Conservation (phyloP, 53 echinoderm and acorn worm genomes). For the Paelopatides confundens region DNA sequence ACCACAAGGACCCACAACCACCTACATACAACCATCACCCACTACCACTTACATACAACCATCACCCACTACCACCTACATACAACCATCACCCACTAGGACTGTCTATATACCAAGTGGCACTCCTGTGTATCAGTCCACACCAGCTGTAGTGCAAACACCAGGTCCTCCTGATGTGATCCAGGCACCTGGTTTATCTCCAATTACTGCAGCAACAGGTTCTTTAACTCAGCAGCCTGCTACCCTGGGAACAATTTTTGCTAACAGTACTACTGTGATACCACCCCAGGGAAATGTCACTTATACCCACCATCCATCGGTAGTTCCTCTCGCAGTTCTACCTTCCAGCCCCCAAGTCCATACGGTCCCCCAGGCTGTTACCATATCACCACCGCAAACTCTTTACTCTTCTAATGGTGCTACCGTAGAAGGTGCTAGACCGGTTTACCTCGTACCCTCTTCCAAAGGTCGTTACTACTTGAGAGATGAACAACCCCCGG, state of each 20-base stretch:
- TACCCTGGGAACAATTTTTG: neutral
- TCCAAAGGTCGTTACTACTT: slow-evolving; percentile 48
- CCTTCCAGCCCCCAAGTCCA: slow-evolving; percentile 7
- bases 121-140: slow-evolving; percentile 21
- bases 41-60: neutral
- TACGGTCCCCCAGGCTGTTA: neutral
- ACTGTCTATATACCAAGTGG: slow-evolving; percentile 12
- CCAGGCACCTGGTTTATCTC: neutral
- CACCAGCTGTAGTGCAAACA: slow-evolving; percentile 7
- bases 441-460: slow-evolving; percentile 36
- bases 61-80: neutral
- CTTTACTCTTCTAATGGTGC: neutral
- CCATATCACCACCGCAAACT: neutral
- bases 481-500: neutral
- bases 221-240: neutral
- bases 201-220: neutral
- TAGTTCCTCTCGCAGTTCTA: neutral
- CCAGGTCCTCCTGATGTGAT: neutral
- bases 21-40: neutral
- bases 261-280: neutral
- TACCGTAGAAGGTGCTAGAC: slow-evolving; percentile 2
- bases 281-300: slow-evolving; percentile 9
- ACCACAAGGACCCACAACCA: neutral
- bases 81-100: neutral
- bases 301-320: neutral